Conservation (phyloP, 1,140 invertebrate genomes). For the Ceratosolen solmsi region DNA sequence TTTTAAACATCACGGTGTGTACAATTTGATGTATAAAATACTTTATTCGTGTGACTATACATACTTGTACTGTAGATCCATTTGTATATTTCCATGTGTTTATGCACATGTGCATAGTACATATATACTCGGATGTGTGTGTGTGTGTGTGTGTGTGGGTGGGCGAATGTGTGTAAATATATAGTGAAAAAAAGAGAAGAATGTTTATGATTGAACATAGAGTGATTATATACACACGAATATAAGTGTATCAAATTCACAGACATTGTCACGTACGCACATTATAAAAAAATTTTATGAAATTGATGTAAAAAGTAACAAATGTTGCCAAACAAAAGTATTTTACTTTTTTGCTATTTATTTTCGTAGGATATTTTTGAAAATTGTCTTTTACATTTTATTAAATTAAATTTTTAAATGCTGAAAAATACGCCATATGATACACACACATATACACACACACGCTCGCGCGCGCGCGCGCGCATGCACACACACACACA, state of each 20-base stretch:
- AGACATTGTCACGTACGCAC: conserved; percentile 25
- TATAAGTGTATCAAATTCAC: conserved; percentile 22
- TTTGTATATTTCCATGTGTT: background rate
- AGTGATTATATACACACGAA: conserved; percentile 19
- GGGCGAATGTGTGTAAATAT: conserved; percentile 36
- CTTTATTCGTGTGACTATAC: background rate
- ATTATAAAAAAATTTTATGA: conserved; percentile 43
- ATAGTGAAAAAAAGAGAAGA: conserved; percentile 22
- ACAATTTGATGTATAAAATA: conserved; percentile 36
- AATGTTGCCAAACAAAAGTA: conserved; percentile 32
- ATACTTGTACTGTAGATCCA: no score
- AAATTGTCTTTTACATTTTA: conserved; percentile 3
- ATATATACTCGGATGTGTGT: background rate
- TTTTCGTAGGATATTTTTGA: conserved; percentile 29
- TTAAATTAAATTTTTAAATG: conserved; percentile 9
- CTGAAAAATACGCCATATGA: background rate
- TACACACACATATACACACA: background rate
- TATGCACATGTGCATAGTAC: conserved; percentile 6
- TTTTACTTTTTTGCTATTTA: background rate
- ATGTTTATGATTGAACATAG: conserved; percentile 15
- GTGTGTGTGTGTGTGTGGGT: background rate
- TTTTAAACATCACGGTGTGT: conserved; percentile 10
- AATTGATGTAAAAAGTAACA: conserved; percentile 38
- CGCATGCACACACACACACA: no score
- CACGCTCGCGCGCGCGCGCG: no score